Evolutionary conservation across 1,140 invertebrate genomes (phyloP).

Genomic region (Pogonognathellus flavescens): DNA sequence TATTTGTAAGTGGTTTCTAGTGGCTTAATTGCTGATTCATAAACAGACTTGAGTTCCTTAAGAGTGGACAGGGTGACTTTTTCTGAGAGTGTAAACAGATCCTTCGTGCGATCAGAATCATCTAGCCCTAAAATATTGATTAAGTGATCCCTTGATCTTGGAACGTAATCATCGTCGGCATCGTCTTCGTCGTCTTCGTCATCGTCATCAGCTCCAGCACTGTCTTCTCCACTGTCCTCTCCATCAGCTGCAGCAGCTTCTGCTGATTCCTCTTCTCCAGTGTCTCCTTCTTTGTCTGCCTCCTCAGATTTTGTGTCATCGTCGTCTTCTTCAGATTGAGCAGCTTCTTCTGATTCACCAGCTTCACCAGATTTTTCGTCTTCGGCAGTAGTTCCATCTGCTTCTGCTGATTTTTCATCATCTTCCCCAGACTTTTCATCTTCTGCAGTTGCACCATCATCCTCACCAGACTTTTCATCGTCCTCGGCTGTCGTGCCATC

Average conservation of each 20-base stretch:
- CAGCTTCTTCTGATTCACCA: not conserved
- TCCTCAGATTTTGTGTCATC: conserved; percentile 48
- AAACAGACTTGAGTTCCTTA: conserved; percentile 87
- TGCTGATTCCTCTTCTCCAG: not conserved
- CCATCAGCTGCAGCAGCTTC: conserved; percentile 53
- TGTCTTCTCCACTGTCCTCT: conserved; percentile 53
- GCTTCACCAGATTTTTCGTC: not conserved
- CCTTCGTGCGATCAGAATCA: conserved; percentile 77
- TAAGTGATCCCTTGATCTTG: conserved; percentile 83
- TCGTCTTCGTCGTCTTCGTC: conserved; percentile 59
- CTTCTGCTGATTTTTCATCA: not conserved
- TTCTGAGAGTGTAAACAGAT: conserved; percentile 79
- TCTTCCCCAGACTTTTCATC: conserved; percentile 20
- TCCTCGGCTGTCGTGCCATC: conserved; percentile 52
- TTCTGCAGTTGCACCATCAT: conserved; percentile 16
- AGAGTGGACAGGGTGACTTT: conserved; percentile 83
- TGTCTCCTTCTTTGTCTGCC: not conserved
- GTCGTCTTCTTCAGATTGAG: not conserved
- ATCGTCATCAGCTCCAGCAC: conserved; percentile 25
- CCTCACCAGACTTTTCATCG: too few relatives aligned
- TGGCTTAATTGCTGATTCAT: conserved; percentile 90
- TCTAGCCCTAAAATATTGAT: conserved; percentile 84
- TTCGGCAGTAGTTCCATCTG: conserved; percentile 28
- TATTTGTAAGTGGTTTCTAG: conserved; percentile 92
- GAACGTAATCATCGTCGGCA: conserved; percentile 51